Evolutionary conservation across 2,797 vertebrate species (phyloP), one percentile per base, ranked within the genome.

Genomic region (Propithecus deckenii): DNA sequence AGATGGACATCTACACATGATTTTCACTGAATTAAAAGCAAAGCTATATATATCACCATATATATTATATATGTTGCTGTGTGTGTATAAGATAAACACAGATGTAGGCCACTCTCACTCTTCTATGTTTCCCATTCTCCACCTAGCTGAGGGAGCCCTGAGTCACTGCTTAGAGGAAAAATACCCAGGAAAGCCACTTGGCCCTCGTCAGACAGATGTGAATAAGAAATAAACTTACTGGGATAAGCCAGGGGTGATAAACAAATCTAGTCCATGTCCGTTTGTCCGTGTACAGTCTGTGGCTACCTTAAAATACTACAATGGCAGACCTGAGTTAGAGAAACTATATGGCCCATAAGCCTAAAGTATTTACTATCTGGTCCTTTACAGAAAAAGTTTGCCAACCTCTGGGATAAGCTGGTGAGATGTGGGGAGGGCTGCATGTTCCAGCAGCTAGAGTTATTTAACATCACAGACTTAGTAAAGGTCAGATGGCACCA

Each of bases 21-120:
- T 83, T 83, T 75, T 87, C 41, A 71, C 0, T 90, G 75, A 89
- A 89, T 57, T 80, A 89, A 97, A 89, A 95, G 35, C 18, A 80
- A 85, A 85, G 35, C n/a, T 71, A 8, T 30, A 86, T 35, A 15
- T 32, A n/a, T 32, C 3, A 63, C 15, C 32, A 65, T 30, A 65
- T 52, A 61, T 46, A 28, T 88, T 75, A 76, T 22, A 30, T 41
- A 50, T 57, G 18, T 80, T 65, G 57, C 38, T 20, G 1, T 61
- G 38, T 43, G 35, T 15, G 4, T 79, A 61, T 41, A 30, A 79
- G 32, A 89, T 7, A 74, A 13, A 46, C 2, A 75, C 0, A 78
- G 48, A 80, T 32, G 9, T 14, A 94, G 75, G 10, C 9, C 55
- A 75, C 13, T 78, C 32, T 50, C 67, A 65, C 57, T 79, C 75